Base-by-base conservation (phyloP, 2,113 vertebrate genomes). In the Rissa tridactyla region DNA sequence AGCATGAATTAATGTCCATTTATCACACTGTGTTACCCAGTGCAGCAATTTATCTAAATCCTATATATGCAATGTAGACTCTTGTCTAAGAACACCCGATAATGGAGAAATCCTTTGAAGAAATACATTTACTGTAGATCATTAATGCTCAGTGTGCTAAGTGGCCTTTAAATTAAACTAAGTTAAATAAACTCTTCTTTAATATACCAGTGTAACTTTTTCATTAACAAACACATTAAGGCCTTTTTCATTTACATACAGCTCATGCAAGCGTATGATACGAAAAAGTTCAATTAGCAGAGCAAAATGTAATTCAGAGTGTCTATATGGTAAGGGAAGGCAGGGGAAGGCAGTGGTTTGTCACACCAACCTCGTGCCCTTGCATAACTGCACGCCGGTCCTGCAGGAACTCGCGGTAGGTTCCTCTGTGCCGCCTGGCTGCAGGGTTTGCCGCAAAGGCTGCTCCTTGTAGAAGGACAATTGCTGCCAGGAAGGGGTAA, bases 151-250 rank as follows among this genome's bases (percentile, higher is more conserved):
- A 79, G 84, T 34, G 81, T 85, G 57, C 88, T 95, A 97, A 97
- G 36, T 86, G 86, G 84, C 90, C 88, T 96, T 96, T 96, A 96
- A 96, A 97, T 97, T 94, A 95, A 96, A 96, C 64, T 29, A 93
- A 96, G 90, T 96, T 96, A 97, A 97, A 96, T 94, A 96, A 97
- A 97, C 86, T 95, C 90, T 95, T 95, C 66, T 95, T 87, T 86
- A 94, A 96, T 92, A 84, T 86, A 85, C 44, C 88, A 86, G 54
- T 77, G 55, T 94, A 92, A 95, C 92, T 94, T 97, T 94, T 97
- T 88, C 93, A 95, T 97, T 96, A 97, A 96, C 84, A 95, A 95
- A 94, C 76, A 90, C 71, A 96, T 97, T 96, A 96, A 86, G 46
- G 69, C 47, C 13, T 58, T 91, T 88, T 96, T 90, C 69, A 95